These are phyloP conservation scores for Chrysoperla carnea DNA, from an alignment of 1,140 invertebrate genomes.

Conservation along the genomic window DNA sequence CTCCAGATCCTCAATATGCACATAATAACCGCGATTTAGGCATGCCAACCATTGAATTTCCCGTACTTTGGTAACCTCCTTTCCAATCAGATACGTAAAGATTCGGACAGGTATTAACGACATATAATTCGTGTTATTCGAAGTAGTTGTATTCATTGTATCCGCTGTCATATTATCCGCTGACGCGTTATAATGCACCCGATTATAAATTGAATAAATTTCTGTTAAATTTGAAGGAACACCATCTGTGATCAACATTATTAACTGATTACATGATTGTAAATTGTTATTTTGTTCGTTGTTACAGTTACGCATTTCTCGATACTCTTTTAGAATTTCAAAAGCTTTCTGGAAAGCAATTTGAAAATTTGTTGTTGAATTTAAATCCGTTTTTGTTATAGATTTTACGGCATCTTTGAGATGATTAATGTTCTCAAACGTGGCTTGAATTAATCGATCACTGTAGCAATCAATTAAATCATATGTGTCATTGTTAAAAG, in stretches of 20 bases:
- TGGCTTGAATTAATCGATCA: conserved; percentile 73
- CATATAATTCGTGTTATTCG: conserved; percentile 58
- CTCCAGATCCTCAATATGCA: conserved; percentile 79
- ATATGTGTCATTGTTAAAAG: conserved; percentile 43
- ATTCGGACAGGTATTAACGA: conserved; percentile 68
- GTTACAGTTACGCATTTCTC: conserved; percentile 32
- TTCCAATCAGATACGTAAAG: conserved; percentile 93
- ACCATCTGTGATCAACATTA: conserved; percentile 98
- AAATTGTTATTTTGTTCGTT: conserved; percentile 24
- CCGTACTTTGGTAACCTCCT: conserved; percentile 79
- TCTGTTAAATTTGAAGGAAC: conserved; percentile 79
- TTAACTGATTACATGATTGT: conserved; percentile 79
- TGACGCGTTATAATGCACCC: no score
- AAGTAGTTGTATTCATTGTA: conserved; percentile 12
- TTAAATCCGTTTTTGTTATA: conserved; percentile 32
- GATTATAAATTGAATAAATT: conserved; percentile 39
- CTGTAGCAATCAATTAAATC: conserved; percentile 68
- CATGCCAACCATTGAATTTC: conserved; percentile 95
- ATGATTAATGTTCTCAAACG: conserved; percentile 68
- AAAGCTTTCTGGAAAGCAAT: conserved; percentile 75
- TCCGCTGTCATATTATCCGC: no score
- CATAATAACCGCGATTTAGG: conserved; percentile 83
- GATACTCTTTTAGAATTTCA: conserved; percentile 51
- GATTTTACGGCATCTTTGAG: conserved; percentile 54
- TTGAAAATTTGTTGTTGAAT: conserved; percentile 73